Percentiles rank a stretch among this genome's conserved stretches.
These are phyloP conservation scores for Helobdella robusta DNA, from an alignment of 2,888 invertebrate species.

Conservation along the genomic window DNA sequence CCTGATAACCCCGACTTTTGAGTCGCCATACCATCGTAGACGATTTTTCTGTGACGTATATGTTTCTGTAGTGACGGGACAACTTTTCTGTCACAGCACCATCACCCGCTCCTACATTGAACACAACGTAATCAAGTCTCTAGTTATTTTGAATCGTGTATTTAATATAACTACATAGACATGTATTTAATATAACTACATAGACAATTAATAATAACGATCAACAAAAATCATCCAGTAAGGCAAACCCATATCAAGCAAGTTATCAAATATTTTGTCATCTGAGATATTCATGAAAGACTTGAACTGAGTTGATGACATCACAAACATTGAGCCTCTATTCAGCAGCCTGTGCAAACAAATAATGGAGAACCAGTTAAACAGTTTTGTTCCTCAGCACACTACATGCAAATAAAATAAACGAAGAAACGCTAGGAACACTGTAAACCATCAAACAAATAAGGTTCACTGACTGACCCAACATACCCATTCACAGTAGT, in stretches of 20 bases:
- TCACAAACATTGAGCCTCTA: conserved; percentile 92
- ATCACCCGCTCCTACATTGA: conserved; percentile 85
- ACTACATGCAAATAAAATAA: too few relatives aligned
- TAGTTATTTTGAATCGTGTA: neutral
- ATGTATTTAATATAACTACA: neutral
- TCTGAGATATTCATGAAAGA: conserved; percentile 51
- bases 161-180: neutral
- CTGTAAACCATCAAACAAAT: neutral
- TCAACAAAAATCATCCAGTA: neutral
- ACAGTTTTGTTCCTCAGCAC: neutral
- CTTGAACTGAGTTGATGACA: conserved; percentile 72
- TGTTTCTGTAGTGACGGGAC: conserved; percentile 62
- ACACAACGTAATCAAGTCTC: too few relatives aligned
- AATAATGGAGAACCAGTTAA: neutral
- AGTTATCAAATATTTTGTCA: conserved; percentile 40
- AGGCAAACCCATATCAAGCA: conserved; percentile 62
- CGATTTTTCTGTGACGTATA: conserved; percentile 85
- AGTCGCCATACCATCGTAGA: conserved; percentile 75
- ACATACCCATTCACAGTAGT: conserved; percentile 89
- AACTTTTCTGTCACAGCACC: conserved; percentile 79
- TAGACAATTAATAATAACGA: neutral
- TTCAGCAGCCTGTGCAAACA: conserved; percentile 62
- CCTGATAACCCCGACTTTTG: conserved; percentile 57
- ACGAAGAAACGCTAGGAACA: too few relatives aligned
- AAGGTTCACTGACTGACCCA: neutral